Base-by-base conservation (phyloP, 2,797 vertebrate genomes). In the Tenualosa ilisha region DNA sequence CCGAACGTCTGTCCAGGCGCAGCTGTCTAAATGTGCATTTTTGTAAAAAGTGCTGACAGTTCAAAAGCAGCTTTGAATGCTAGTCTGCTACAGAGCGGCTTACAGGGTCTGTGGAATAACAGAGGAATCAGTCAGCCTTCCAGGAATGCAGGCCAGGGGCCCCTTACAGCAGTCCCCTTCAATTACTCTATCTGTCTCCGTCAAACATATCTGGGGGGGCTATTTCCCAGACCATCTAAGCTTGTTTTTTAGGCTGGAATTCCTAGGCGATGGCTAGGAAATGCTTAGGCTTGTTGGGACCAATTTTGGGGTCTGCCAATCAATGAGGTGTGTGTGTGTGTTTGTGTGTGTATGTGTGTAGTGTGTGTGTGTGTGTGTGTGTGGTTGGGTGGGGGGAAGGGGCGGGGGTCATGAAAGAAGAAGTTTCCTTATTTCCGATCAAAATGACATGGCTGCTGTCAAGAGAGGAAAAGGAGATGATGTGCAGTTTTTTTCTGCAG, bases 221-320 rank as follows among this genome's bases (percentile, higher is more conserved):
- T 22, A 26, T 37, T 75, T 75, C 68, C 68, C 68, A 59, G 56
- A n/a, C 56, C 22, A 22, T 59, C 20, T 59, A 20, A 43, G 37
- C 37, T 7, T 40, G 68, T 5, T 40, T 75, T 75, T 75, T 75
- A 75, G 5, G 31, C 68, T 43, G 4, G 4, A 31, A 40, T 75
- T 75, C 15, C 40, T 40, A 13, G 68, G 37, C 3, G 13, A 13
- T 13, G 17, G 68, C 31, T 15, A 40, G 37, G 68, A 75, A 43
- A 75, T 40, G 17, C 68, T 75, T 13, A 20, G 68, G 12, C 31
- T 40, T 75, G 68, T 75, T 75, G 31, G 68, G 40, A 75, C 17
- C 37, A 40, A 75, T 75, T 37, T 75, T 43, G 40, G 68, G 68
- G 12, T 75, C 68, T 75, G 68, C 37, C 68, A 75, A 75, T 75